Percentiles rank a stretch among this genome's conserved stretches.
Evolutionary conservation across 2,888 invertebrate species (phyloP).

Genomic region (Caenorhabditis sp.): DNA sequence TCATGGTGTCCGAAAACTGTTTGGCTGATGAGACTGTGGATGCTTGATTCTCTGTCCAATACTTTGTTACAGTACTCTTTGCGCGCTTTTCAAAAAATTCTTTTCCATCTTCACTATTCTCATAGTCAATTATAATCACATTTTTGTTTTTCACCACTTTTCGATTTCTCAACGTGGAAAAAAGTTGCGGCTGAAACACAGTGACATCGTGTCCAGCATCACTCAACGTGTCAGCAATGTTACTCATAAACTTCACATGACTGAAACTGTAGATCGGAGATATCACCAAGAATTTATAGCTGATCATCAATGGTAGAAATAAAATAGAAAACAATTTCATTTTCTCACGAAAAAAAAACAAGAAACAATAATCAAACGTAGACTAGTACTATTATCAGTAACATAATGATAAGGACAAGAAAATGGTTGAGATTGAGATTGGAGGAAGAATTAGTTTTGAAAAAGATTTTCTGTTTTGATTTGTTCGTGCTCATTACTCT

Average conservation of each 20-base stretch:
- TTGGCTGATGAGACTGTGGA: slow-evolving; percentile 10
- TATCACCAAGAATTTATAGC: slow-evolving; percentile 19
- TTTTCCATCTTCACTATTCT: slow-evolving; percentile 13
- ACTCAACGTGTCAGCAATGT: slow-evolving; percentile 18
- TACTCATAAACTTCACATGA: slow-evolving; percentile 33
- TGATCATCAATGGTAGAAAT: neutral
- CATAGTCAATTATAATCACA: slow-evolving; percentile 16
- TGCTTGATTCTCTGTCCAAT: slow-evolving; percentile 26
- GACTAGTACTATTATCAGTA: no score
- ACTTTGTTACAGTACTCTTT: slow-evolving; percentile 18
- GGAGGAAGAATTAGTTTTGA: neutral
- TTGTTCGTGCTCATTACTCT: slow-evolving; percentile 6
- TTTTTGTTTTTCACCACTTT: slow-evolving; percentile 10
- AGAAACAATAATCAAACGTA: no score
- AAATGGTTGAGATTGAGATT: neutral
- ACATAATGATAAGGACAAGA: no score
- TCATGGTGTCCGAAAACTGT: slow-evolving; percentile 24
- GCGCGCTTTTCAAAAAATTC: slow-evolving; percentile 14
- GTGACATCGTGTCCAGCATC: slow-evolving; percentile 20
- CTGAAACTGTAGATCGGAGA: slow-evolving; percentile 28
- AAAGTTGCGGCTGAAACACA: slow-evolving; percentile 22
- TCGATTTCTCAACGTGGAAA: slow-evolving; percentile 11
- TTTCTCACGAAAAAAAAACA: no score
- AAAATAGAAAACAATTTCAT: slow-evolving; percentile 2
- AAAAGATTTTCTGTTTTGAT: neutral